Conservation (phyloP, 1,140 invertebrate genomes). For the Pachypeltis micranthus region DNA sequence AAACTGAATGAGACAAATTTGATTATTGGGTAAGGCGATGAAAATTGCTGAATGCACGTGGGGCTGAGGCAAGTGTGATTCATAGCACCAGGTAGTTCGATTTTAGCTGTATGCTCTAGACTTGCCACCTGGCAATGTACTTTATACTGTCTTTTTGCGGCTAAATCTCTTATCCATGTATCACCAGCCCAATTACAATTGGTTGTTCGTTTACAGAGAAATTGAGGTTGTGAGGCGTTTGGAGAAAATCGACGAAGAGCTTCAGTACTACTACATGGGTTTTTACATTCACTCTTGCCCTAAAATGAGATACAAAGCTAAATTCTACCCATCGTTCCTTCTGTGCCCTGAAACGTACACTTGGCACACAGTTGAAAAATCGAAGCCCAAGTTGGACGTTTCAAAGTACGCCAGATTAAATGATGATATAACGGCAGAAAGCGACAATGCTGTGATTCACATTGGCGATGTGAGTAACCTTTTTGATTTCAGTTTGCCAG, state of each 20-base stretch:
- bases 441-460: slow-evolving; percentile 29
- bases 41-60: too few species aligned
- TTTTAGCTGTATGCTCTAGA: too few species aligned
- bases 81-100: too few species aligned
- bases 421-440: slow-evolving; percentile 37
- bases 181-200: too few species aligned
- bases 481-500: too few species aligned
- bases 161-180: too few species aligned
- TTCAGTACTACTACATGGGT: slow-evolving; percentile 95
- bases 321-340: slow-evolving; percentile 73
- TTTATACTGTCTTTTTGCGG: too few species aligned
- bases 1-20: too few species aligned
- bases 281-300: slow-evolving; percentile 94
- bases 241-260: slow-evolving; percentile 42
- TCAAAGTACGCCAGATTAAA: slow-evolving; percentile 59
- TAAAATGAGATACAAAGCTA: slow-evolving; percentile 96
- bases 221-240: slow-evolving; percentile 67
- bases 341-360: slow-evolving; percentile 86
- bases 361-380: slow-evolving; percentile 66
- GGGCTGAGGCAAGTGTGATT: too few species aligned
- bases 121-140: too few species aligned
- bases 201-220: slow-evolving; percentile 59
- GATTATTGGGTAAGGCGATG: too few species aligned
- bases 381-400: slow-evolving; percentile 54
- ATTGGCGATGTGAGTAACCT: slow-evolving; percentile 18